These are phyloP conservation scores for Geophilus truncorum DNA, from an alignment of 2,888 invertebrate genomes.

Conservation along the genomic window DNA sequence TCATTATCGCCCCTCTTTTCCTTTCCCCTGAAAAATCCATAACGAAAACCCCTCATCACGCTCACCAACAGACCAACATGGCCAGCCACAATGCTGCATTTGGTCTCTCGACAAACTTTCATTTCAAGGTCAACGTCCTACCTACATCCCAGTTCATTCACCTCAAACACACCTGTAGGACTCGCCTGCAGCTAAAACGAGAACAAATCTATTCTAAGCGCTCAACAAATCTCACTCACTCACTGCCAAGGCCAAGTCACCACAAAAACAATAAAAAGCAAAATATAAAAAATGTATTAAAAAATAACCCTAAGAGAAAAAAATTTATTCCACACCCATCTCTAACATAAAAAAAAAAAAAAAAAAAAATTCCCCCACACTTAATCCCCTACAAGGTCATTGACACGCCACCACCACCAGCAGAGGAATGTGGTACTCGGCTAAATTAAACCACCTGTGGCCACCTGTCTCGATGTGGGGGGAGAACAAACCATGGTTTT, in stretches of 20 bases:
- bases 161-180: neutral
- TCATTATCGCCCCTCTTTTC: no score
- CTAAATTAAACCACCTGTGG: neutral
- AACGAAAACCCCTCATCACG: neutral
- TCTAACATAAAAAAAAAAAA: no score
- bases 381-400: neutral
- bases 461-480: neutral
- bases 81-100: neutral
- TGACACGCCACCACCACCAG: neutral
- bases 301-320: no score
- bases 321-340: no score
- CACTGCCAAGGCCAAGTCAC: neutral
- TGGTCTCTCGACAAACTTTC: neutral
- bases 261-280: neutral
- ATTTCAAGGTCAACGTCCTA: constrained; percentile 31
- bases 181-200: neutral
- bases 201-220: neutral
- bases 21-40: neutral
- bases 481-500: neutral
- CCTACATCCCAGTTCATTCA: constrained; percentile 30
- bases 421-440: neutral
- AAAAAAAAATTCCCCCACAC: no score
- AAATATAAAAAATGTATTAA: no score
- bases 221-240: neutral
- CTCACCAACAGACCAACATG: no score